Evolutionary conservation across 2,888 invertebrate species (phyloP), one percentile per base, ranked within the genome.

Genomic region (Sinhomidia bicolor): DNA sequence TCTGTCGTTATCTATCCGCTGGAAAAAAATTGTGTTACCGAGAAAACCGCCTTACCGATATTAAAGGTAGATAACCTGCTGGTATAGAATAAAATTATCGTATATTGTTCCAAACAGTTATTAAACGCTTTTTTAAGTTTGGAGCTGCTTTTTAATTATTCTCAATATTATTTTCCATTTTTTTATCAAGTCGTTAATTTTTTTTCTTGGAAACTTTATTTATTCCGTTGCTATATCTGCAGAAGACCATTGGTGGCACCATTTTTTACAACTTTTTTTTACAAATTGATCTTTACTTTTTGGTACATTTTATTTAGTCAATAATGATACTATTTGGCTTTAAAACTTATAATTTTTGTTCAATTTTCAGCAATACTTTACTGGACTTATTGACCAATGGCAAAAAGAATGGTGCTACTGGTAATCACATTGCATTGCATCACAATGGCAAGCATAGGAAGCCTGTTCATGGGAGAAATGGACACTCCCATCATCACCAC

Each of bases 361-460:
- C 1, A 57, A 57, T 57, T 81, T 9, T 10, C 26, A 79, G 79
- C 78, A 79, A 85, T 79, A 85, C 78, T 7, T 20, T 74, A 54
- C 47, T 44, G 41, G 83, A 57, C 51, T 44, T 60, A 32, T 10
- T 44, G 47, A 71, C 57, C 41, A 78, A 82, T 26, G 74, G 44
- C 1, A 79, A 79, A 54, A 83, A 47, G 47, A 47, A 44, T 23
- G 82, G 20, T 57, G 57, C 10, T 14, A 20, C 5, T 57, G 57
- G 23, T 20, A 17, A 57, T 20, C 54, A 17, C 10, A 9, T 51
- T 6, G 62, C 79, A 51, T 12, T 6, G 1, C 81, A 82, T 23
- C 68, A 81, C 10, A 54, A 81, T 81, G 36, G 44, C 5, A 88
- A 89, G 41, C 89, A 85, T 54, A 89, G 86, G 44, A 89, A 86